phyloP scores from a whole-genome alignment of 2,888 invertebrate species.

The Eurytoma adleriae region DNA sequence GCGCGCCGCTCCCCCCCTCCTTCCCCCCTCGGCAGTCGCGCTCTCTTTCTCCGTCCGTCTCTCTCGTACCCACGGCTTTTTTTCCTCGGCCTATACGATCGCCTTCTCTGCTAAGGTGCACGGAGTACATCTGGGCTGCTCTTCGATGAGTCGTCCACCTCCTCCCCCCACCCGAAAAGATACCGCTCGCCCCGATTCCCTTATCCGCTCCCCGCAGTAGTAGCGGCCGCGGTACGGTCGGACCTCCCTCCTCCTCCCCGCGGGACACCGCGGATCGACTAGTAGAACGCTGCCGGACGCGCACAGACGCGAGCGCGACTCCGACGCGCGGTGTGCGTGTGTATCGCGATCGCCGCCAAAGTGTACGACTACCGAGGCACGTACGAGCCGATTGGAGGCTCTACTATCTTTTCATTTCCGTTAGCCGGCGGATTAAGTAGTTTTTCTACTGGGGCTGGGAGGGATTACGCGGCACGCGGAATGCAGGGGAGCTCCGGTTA shows the following conservation, averaged over 20 bases:
- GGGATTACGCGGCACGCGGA: background rate
- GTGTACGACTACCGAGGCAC: background rate
- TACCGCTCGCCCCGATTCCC: background rate
- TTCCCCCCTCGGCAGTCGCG: constrained; percentile 30
- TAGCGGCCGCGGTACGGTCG: background rate
- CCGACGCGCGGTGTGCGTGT: background rate
- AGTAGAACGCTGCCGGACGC: constrained; percentile 40
- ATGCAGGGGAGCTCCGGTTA: background rate
- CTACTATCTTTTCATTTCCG: constrained; percentile 30
- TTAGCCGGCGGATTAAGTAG: constrained; percentile 28
- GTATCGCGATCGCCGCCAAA: background rate
- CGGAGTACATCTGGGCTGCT: background rate
- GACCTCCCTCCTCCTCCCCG: background rate
- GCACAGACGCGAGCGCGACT: constrained; percentile 52
- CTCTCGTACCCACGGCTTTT: constrained; percentile 1
- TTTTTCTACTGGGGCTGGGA: constrained; percentile 10
- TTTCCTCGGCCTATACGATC: background rate
- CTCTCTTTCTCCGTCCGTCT: background rate
- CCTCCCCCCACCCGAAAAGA: constrained; percentile 12
- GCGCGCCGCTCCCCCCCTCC: background rate
- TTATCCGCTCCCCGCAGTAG: background rate
- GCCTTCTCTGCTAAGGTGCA: background rate
- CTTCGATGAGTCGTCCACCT: background rate
- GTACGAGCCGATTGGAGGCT: background rate
- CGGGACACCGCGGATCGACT: background rate